Evolutionary conservation across 2,113 vertebrate genomes (phyloP).

Genomic region (Aptenodytes patagonicus): DNA sequence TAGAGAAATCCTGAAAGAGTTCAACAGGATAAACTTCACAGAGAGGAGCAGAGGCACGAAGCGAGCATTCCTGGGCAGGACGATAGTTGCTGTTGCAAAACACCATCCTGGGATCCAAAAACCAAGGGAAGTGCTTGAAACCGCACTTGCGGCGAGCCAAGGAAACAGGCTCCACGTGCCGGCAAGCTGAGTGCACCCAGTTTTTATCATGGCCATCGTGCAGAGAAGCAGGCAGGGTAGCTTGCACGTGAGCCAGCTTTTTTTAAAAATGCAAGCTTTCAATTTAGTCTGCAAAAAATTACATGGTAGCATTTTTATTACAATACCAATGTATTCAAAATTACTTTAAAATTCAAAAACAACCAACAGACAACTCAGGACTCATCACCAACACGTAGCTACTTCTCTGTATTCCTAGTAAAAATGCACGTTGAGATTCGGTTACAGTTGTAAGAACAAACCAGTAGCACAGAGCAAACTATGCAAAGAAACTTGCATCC

Average conservation of each 20-base stretch:
- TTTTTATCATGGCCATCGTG: background rate
- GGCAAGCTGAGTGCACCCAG: accelerated
- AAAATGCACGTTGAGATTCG: accelerated
- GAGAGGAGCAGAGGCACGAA: background rate
- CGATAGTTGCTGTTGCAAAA: background rate
- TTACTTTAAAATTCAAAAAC: background rate
- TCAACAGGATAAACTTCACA: background rate
- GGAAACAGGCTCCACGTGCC: background rate
- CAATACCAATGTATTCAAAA: background rate
- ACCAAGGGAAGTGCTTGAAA: background rate
- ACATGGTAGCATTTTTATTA: accelerated
- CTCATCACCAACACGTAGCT: accelerated
- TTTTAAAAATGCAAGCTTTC: background rate
- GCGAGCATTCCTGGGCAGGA: background rate
- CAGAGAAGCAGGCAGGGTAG: background rate
- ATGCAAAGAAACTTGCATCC: background rate
- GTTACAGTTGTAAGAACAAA: background rate
- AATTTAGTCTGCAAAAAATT: background rate
- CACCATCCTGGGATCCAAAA: background rate
- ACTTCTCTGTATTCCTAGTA: background rate
- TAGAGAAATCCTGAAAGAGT: no score
- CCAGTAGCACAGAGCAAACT: background rate
- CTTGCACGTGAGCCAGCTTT: background rate
- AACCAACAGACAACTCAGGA: background rate
- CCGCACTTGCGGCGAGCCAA: accelerated